Percentiles rank a stretch among this genome's conserved stretches.
Conservation (phyloP, 2,113 vertebrate genomes). For the Potamarius usumacintae region DNA sequence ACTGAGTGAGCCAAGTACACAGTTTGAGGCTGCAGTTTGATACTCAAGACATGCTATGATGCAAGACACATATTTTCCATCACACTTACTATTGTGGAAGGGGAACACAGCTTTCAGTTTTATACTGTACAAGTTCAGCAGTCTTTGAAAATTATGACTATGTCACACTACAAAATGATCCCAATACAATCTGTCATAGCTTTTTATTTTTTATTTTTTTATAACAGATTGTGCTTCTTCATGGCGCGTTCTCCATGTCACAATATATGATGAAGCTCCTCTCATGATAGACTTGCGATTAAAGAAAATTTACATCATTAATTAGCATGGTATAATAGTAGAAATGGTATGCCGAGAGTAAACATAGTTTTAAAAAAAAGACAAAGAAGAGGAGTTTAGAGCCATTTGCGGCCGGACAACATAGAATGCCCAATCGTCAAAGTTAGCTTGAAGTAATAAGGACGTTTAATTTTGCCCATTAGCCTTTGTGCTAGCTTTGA, state of each 20-base stretch:
- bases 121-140: neutral
- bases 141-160: neutral
- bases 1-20: neutral
- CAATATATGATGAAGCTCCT: neutral
- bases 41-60: neutral
- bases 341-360: neutral
- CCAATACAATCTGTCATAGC: neutral
- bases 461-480: neutral
- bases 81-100: neutral
- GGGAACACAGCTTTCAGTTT: conserved; percentile 1
- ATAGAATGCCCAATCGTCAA: neutral
- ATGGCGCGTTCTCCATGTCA: neutral
- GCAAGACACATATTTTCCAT: too few relatives aligned
- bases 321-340: neutral
- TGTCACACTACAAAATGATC: neutral
- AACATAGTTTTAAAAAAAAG: neutral
- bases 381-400: neutral
- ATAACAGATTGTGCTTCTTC: neutral
- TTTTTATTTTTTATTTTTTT: neutral
- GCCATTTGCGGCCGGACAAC: neutral
- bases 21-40: neutral
- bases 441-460: neutral
- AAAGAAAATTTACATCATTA: neutral
- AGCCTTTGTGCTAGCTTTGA: neutral
- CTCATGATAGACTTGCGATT: neutral